A percentile compares a stretch with the other conserved stretches of the same genome.
These are phyloP conservation scores for Vireo griseus DNA, from an alignment of 2,797 vertebrate species.

Conservation along the genomic window DNA sequence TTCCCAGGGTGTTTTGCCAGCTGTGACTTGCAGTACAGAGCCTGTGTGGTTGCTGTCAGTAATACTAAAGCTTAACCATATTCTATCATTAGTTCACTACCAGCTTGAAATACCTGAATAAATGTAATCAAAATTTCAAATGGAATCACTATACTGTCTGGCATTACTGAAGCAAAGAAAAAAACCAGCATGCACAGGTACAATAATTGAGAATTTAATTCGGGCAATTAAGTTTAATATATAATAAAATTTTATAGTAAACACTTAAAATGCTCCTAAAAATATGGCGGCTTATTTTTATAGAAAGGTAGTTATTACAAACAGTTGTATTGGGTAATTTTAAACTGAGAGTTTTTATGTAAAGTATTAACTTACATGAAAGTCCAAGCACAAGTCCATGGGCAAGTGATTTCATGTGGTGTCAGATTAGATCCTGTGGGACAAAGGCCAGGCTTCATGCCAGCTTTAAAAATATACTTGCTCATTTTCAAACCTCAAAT, in stretches of 20 bases:
- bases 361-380: neutral
- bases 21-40: neutral
- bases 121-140: neutral
- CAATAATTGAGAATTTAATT: neutral
- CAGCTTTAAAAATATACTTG: neutral
- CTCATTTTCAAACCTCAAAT: neutral
- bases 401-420: neutral
- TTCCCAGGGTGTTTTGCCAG: neutral
- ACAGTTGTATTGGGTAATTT: neutral
- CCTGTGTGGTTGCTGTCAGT: neutral
- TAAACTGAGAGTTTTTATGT: neutral
- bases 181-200: neutral
- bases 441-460: neutral
- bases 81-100: neutral
- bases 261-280: constrained; percentile 24
- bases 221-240: constrained; percentile 28
- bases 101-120: neutral
- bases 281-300: constrained; percentile 10
- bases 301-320: neutral
- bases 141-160: neutral
- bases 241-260: constrained; percentile 37
- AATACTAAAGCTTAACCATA: neutral
- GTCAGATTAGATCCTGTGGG: neutral
- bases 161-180: neutral
- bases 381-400: neutral